Conservation (phyloP, 2,113 vertebrate genomes). For the Dissostichus mawsoni region DNA sequence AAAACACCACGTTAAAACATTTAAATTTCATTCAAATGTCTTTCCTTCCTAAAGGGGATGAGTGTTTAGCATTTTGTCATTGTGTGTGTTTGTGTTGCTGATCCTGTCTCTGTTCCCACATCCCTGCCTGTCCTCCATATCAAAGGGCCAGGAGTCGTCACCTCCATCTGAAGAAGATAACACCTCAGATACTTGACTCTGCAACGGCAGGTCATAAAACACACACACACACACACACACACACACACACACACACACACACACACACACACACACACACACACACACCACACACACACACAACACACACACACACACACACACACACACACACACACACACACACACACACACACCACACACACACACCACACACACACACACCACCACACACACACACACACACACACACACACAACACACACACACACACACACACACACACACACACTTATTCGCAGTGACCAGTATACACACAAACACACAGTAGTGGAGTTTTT, state of each 20-base stretch:
- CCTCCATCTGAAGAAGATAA: constrained; percentile 66
- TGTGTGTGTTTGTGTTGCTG: constrained; percentile 11
- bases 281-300: background rate
- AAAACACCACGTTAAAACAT: background rate
- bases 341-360: too few relatives aligned
- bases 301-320: too few relatives aligned
- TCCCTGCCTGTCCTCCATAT: constrained; percentile 72
- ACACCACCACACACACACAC: too few relatives aligned
- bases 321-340: too few relatives aligned
- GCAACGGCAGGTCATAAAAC: constrained; percentile 70
- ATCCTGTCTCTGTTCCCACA: constrained; percentile 58
- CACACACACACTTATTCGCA: constrained; percentile 3
- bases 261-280: constrained; percentile 3
- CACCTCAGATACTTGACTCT: constrained; percentile 76
- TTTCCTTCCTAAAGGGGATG: background rate
- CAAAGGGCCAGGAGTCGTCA: constrained; percentile 72
- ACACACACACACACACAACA: too few relatives aligned
- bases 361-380: too few relatives aligned
- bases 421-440: too few relatives aligned
- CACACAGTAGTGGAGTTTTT: constrained; percentile 29
- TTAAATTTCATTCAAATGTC: background rate
- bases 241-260: constrained; percentile 6
- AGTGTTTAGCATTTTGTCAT: background rate
- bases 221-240: background rate
- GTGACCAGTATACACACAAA: constrained; percentile 7